These are phyloP conservation scores for Andrena camellia DNA, from an alignment of 2,888 invertebrate genomes.

Conservation along the genomic window DNA sequence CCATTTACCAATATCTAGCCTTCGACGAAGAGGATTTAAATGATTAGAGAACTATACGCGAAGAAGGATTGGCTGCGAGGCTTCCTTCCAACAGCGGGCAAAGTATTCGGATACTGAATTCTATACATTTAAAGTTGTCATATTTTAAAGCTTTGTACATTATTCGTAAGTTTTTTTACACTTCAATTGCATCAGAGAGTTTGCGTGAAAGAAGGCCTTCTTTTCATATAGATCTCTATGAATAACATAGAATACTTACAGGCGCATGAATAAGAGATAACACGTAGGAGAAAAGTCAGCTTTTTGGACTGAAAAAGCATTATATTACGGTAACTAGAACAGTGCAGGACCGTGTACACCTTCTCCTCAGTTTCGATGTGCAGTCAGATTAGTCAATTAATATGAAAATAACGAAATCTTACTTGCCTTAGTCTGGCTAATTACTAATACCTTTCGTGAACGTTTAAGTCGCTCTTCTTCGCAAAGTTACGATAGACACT, in stretches of 20 bases:
- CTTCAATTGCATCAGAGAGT: neutral
- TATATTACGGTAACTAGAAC: constrained; percentile 30
- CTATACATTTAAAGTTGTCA: constrained; percentile 1
- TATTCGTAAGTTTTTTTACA: neutral
- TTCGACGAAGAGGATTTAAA: constrained; percentile 34
- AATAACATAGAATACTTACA: constrained; percentile 9
- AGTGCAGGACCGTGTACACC: constrained; percentile 14
- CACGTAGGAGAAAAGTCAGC: constrained; percentile 21
- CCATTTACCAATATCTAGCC: constrained; percentile 52
- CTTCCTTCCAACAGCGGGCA: neutral
- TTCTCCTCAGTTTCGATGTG: constrained; percentile 38
- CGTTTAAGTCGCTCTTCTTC: constrained; percentile 3
- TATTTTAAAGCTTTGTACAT: constrained; percentile 16
- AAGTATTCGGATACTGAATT: neutral
- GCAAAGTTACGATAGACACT: constrained; percentile 7
- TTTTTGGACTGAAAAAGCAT: constrained; percentile 25
- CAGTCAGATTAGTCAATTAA: constrained; percentile 58
- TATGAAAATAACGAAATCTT: constrained; percentile 37
- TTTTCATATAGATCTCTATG: constrained; percentile 35
- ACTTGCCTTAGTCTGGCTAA: constrained; percentile 38
- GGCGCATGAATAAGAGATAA: constrained; percentile 27
- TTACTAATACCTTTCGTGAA: constrained; percentile 28
- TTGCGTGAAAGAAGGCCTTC: neutral
- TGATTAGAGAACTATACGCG: constrained; percentile 24
- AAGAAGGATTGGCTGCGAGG: constrained; percentile 5